Conservation (phyloP, 2,113 vertebrate species). For the Aegypius monachus region DNA sequence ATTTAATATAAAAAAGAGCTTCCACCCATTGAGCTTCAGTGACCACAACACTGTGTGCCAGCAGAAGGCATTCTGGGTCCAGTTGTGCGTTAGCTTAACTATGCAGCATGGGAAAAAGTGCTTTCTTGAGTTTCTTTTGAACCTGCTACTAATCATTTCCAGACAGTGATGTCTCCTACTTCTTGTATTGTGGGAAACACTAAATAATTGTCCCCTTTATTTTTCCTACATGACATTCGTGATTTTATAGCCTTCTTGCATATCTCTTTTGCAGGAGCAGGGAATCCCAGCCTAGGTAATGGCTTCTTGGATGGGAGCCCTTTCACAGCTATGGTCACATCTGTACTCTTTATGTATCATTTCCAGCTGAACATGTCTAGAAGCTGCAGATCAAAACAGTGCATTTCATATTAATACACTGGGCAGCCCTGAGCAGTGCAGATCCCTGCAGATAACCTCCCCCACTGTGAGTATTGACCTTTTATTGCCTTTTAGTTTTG, state of each 20-base stretch:
- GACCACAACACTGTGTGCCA: not conserved
- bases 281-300: not conserved
- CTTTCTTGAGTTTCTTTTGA: not conserved
- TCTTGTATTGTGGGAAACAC: not conserved
- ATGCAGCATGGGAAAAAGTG: not conserved
- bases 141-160: not conserved
- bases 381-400: not conserved
- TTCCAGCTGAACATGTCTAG: not conserved
- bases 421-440: not conserved
- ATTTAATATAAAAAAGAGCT: not conserved
- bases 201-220: not conserved
- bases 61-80: not conserved
- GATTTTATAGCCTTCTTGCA: not conserved
- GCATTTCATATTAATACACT: not conserved
- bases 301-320: not conserved
- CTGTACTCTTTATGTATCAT: not conserved
- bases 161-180: not conserved
- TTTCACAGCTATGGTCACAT: not conserved
- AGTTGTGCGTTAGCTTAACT: not conserved
- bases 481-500: not conserved
- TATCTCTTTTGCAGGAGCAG: not conserved
- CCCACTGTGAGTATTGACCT: not conserved
- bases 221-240: not conserved
- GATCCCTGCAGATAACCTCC: not conserved
- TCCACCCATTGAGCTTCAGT: not conserved